Conservation (phyloP, 53 echinoderm and acorn worm genomes). For the Pentamera pediparva region DNA sequence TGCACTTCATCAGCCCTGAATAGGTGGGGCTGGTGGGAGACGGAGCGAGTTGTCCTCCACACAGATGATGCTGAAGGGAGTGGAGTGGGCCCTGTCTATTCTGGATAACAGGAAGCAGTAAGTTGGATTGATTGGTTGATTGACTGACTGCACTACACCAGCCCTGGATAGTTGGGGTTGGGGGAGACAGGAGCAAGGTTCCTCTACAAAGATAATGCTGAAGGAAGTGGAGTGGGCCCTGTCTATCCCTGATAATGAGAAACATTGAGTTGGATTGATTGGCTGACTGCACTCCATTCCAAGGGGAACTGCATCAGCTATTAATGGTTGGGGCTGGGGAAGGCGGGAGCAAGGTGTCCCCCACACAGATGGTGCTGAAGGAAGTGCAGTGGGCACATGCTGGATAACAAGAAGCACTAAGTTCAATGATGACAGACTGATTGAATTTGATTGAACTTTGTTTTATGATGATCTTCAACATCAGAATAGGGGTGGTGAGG, state of each 20-base stretch:
- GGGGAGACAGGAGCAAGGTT: background rate
- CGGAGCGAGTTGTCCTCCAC: background rate
- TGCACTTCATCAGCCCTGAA: no score
- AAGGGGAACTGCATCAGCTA: no score
- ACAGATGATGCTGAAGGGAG: constrained; percentile 21
- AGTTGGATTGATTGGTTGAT: no score
- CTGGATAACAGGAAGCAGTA: constrained; percentile 16
- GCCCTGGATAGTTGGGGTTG: no score
- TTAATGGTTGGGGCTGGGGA: no score
- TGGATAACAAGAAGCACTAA: constrained; percentile 16
- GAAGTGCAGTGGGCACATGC: constrained; percentile 9
- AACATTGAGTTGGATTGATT: constrained; percentile 10
- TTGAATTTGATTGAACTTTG: no score
- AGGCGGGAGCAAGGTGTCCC: background rate
- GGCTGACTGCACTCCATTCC: no score
- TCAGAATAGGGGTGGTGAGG: no score
- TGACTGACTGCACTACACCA: no score
- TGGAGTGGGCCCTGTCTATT: background rate
- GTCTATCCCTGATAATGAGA: constrained; percentile 3
- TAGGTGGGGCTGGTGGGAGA: no score
- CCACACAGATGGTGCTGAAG: constrained; percentile 19
- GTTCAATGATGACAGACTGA: no score
- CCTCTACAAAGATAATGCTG: constrained; percentile 15
- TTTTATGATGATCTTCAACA: no score
- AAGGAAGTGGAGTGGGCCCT: constrained; percentile 17